Evolutionary conservation across 1,140 invertebrate species (phyloP).

Genomic region (Caenorhabditis brenneri): DNA sequence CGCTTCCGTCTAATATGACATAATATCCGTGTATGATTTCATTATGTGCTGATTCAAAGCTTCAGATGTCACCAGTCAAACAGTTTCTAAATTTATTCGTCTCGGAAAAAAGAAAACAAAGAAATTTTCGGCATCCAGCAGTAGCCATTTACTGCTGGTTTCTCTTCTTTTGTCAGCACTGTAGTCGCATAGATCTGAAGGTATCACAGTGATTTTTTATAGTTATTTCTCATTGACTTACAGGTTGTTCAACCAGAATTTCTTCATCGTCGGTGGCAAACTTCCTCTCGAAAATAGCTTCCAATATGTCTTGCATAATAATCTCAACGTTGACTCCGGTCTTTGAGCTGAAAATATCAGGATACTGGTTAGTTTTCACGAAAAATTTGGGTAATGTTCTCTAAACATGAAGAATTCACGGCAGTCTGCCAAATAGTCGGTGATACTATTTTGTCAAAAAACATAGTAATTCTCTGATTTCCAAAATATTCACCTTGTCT

Average conservation of each 20-base stretch:
- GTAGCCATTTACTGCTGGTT: neutral
- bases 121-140: conserved; percentile 2
- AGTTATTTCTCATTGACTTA: neutral
- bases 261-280: neutral
- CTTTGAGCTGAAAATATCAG: neutral
- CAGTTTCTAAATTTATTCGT: neutral
- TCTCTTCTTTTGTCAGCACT: neutral
- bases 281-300: neutral
- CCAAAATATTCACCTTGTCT: conserved; percentile 32
- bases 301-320: neutral
- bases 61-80: too few species aligned
- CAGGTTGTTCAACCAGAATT: conserved; percentile 12
- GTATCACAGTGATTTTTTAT: too few species aligned
- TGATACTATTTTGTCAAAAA: too few species aligned
- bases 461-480: too few species aligned
- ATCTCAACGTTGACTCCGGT: neutral
- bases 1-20: too few species aligned
- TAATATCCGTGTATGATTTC: too few species aligned
- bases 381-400: too few species aligned
- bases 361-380: too few species aligned
- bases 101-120: neutral
- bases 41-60: too few species aligned
- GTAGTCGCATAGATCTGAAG: neutral
- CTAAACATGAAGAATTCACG: too few species aligned
- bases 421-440: too few species aligned